Evolutionary conservation across 2,888 invertebrate genomes (phyloP).

Genomic region (Tethea ocularis): DNA sequence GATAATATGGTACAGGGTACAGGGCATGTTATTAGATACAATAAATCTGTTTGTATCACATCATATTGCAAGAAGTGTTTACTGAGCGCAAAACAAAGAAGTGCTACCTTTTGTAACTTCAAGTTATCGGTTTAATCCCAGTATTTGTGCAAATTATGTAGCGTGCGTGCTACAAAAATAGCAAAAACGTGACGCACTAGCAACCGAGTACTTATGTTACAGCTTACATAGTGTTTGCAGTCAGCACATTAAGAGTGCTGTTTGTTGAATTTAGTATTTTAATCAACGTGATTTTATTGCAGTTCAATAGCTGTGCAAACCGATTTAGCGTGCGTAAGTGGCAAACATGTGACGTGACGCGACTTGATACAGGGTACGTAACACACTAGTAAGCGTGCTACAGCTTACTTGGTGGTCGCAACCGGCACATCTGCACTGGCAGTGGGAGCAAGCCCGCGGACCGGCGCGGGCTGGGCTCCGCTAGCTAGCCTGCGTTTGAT

Average conservation of each 20-base stretch:
- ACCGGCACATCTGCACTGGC: constrained; percentile 77
- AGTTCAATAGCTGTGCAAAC: constrained; percentile 25
- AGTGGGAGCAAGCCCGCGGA: constrained; percentile 78
- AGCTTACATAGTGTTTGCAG: constrained; percentile 81
- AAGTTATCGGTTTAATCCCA: neutral
- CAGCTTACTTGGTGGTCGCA: constrained; percentile 81
- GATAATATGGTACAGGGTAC: neutral
- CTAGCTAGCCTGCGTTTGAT: constrained; percentile 82
- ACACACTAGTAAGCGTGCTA: constrained; percentile 72
- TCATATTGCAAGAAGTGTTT: neutral
- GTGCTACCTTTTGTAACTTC: neutral
- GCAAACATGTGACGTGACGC: constrained; percentile 39
- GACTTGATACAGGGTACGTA: constrained; percentile 29
- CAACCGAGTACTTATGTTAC: constrained; percentile 71
- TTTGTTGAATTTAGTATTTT: neutral
- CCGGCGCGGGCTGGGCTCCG: constrained; percentile 77
- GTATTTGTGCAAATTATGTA: neutral
- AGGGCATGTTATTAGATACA: neutral
- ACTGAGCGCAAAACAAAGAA: neutral
- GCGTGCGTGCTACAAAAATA: constrained; percentile 42
- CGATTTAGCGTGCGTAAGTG: constrained; percentile 47
- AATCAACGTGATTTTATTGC: neutral
- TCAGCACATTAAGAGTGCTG: constrained; percentile 54
- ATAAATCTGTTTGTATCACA: neutral
- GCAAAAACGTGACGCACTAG: constrained; percentile 38